Evolutionary conservation across 2,888 invertebrate genomes (phyloP).

Genomic region (Entomobrya multifasciata): DNA sequence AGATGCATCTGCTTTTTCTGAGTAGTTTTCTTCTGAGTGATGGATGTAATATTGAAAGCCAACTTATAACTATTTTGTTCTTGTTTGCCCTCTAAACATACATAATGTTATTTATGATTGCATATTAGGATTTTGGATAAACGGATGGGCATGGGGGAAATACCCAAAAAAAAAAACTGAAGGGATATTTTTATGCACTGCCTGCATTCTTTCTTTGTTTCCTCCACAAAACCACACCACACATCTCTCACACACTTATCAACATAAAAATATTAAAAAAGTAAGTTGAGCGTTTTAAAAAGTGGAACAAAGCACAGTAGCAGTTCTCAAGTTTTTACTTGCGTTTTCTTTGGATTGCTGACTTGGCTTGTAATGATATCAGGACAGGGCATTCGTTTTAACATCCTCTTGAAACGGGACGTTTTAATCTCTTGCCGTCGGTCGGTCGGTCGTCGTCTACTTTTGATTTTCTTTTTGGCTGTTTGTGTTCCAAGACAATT

Average conservation of each 20-base stretch:
- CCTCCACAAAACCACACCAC: background rate
- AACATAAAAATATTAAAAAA: conserved; percentile 7
- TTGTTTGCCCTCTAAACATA: background rate
- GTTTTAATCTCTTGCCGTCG: conserved; percentile 60
- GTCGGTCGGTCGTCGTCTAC: too few relatives aligned
- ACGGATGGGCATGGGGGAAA: too few relatives aligned
- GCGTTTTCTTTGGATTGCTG: too few relatives aligned
- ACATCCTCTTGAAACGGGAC: conserved; percentile 67
- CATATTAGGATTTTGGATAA: too few relatives aligned
- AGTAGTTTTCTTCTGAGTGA: too few relatives aligned
- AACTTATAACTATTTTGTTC: background rate
- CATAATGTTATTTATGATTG: too few relatives aligned
- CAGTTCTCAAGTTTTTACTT: too few relatives aligned
- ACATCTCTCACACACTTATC: background rate
- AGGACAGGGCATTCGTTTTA: conserved; percentile 14
- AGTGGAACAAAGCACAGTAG: conserved; percentile 36
- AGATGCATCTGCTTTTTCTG: conserved; percentile 34
- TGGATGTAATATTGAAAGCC: background rate
- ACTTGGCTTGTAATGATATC: conserved; percentile 29
- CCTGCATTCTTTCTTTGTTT: background rate
- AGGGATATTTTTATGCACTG: too few relatives aligned
- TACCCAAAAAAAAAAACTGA: too few relatives aligned
- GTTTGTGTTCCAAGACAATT: conserved; percentile 39
- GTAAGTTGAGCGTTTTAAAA: background rate
- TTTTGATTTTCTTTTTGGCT: conserved; percentile 17